Percentiles rank a stretch among this genome's conserved stretches.
These are phyloP conservation scores for Cryptus armator DNA, from an alignment of 2,888 invertebrate species.

Conservation along the genomic window DNA sequence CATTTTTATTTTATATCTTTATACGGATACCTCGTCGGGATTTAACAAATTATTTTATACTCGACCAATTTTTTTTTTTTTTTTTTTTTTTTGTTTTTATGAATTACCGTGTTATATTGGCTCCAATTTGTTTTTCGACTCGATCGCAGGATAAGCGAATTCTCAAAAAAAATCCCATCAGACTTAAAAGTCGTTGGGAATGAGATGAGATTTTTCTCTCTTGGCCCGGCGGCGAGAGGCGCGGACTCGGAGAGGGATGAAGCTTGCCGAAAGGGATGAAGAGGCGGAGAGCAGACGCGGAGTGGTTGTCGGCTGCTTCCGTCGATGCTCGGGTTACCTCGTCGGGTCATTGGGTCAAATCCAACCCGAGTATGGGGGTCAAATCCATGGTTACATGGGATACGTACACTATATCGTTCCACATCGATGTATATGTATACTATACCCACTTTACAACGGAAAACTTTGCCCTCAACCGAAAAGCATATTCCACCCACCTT, in stretches of 20 bases:
- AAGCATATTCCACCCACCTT: conserved; percentile 28
- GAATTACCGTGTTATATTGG: too few species aligned
- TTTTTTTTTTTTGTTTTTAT: too few species aligned
- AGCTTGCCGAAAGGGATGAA: not conserved
- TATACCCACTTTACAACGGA: conserved; percentile 76
- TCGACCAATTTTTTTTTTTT: too few species aligned
- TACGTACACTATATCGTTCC: not conserved
- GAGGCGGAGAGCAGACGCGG: conserved; percentile 53
- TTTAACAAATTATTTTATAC: too few species aligned
- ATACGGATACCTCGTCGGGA: too few species aligned
- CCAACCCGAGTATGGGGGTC: conserved; percentile 78
- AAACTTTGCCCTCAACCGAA: conserved; percentile 75
- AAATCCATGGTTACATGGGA: conserved; percentile 73
- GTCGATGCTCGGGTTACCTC: conserved; percentile 78
- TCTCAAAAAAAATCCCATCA: not conserved
- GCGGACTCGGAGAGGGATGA: not conserved
- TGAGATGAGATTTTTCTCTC: conserved; percentile 46
- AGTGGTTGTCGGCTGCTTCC: conserved; percentile 76
- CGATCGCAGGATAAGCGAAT: conserved; percentile 2
- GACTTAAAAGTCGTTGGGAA: conserved; percentile 32
- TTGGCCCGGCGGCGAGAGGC: conserved; percentile 20
- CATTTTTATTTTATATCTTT: too few species aligned
- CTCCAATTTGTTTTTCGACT: too few species aligned
- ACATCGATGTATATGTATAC: conserved; percentile 1
- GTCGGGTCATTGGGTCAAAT: conserved; percentile 85